Evolutionary conservation across 92 coral and sea anemone species (phyloP).

Genomic region (Chrysogorgia sp.): DNA sequence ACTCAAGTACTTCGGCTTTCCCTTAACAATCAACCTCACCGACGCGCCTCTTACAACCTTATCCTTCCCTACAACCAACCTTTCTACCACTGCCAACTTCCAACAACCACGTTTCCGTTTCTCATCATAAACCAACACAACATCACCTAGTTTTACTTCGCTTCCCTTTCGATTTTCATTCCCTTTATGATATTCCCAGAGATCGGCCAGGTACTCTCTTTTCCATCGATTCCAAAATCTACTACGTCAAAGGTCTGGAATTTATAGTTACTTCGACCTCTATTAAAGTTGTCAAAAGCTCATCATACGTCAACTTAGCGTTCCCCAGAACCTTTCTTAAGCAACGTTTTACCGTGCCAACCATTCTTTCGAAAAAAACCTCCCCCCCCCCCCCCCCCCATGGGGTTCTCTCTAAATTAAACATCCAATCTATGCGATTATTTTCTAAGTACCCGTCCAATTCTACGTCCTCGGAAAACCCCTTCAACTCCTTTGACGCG

Average conservation of each 20-base stretch:
- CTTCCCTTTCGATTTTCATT: not conserved
- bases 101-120: not conserved
- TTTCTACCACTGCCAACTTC: slow-evolving; percentile 3
- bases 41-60: not conserved
- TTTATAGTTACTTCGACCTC: slow-evolving; percentile 26
- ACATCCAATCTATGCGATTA: not conserved
- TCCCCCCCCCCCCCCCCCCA: not conserved
- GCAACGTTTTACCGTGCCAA: slow-evolving; percentile 1
- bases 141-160: not conserved
- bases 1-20: not conserved
- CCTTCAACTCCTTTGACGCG: not conserved
- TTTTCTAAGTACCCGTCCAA: not conserved
- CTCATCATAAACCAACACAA: slow-evolving; percentile 2
- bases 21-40: not conserved
- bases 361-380: not conserved
- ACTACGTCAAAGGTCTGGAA: slow-evolving; percentile 6
- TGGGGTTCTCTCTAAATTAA: not conserved
- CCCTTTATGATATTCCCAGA: not conserved
- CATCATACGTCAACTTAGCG: slow-evolving; percentile 17
- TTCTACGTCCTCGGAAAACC: not conserved
- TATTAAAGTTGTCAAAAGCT: slow-evolving; percentile 6
- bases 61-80: slow-evolving; percentile 8
- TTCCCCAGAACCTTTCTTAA: slow-evolving; percentile 16
- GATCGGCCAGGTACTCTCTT: slow-evolving; percentile 3
- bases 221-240: slow-evolving; percentile 44